Base-by-base conservation (phyloP, 2,888 invertebrate genomes). In the Sepiola atlantica region DNA sequence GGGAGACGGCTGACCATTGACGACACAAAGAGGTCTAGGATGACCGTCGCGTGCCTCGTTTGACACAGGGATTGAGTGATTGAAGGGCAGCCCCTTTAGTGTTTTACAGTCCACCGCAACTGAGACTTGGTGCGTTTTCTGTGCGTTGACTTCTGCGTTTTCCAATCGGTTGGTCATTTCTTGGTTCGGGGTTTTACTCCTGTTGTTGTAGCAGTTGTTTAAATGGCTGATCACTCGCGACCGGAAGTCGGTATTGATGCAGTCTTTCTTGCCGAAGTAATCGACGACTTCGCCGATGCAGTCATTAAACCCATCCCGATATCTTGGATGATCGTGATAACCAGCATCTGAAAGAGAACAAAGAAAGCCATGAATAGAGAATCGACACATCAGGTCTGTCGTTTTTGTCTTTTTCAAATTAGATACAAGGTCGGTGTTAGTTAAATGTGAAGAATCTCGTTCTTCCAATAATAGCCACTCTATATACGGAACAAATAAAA, bases 281-380 rank as follows among this genome's bases (percentile, higher is more conserved):
- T 57, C 35, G 3, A 61, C 35, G 20, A 61, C 93, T 55, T 93
- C 93, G 8, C 21, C 57, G 24, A 93, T 93, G 61, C 93, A 93
- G 28, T 93, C 93, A 28, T 61, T 93, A 57, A 93, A 93, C 0
- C 93, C 93, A 20, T 55, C 93, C 0, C 57, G 54, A 55, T 93
- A 93, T 61, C 93, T n/a, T 0, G 93, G 93, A 21, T 93, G 93
- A 0, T 93, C 93, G 32, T 57, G 61, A 35, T 55, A 92, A 20
- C 35, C 92, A 20, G n/a, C 32, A n/a, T 93, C 93, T 93, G 20
- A 55, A 35, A 35, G 18, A 28, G 18, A 92, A 54, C n/a, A 45
- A 91, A 91, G 24, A 20, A 24, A 8, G 28, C 3, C n/a, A 14
- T 28, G 18, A 35, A 21, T n/a, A 20, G 91, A 16, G 28, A 35